Evolutionary conservation across 1,140 invertebrate species (phyloP).

Genomic region (Drepana arcuata): DNA sequence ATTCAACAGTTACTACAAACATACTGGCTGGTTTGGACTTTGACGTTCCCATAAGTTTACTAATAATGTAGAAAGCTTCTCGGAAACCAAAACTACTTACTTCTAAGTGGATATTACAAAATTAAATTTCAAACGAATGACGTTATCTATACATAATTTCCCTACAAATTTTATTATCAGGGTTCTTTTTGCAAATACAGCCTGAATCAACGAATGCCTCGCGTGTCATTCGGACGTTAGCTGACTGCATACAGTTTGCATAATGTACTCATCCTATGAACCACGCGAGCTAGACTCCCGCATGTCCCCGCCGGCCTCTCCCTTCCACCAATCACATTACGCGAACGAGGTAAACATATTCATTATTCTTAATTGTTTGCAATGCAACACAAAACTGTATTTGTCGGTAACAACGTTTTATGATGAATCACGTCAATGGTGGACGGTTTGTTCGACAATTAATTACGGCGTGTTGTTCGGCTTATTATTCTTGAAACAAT

Average conservation of each 20-base stretch:
- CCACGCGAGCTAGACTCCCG: conserved; percentile 1
- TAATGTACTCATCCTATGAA: conserved; percentile 13
- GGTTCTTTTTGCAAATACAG: conserved; percentile 9
- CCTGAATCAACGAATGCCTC: conserved; percentile 13
- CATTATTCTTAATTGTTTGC: conserved; percentile 33
- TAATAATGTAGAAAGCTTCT: too few relatives aligned
- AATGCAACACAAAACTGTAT: conserved; percentile 22
- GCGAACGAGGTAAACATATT: conserved; percentile 20
- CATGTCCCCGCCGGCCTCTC: neutral
- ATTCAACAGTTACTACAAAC: too few relatives aligned
- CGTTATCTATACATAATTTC: too few relatives aligned
- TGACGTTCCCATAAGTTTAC: too few relatives aligned
- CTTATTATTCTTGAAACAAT: conserved; percentile 20
- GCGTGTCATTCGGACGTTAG: conserved; percentile 20
- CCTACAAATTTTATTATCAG: conserved; percentile 1
- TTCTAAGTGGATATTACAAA: too few relatives aligned
- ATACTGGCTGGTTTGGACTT: too few relatives aligned
- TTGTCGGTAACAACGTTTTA: conserved; percentile 15
- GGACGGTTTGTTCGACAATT: conserved; percentile 19
- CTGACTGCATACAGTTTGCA: conserved; percentile 25
- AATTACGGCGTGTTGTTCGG: conserved; percentile 23
- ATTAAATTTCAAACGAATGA: too few relatives aligned
- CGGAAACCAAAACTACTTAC: too few relatives aligned
- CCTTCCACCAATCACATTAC: conserved; percentile 15
- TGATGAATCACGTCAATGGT: conserved; percentile 27